phyloP scores from a whole-genome alignment of 37 sponge, comb jelly and placozoan genomes.

The Beroe ovata region DNA sequence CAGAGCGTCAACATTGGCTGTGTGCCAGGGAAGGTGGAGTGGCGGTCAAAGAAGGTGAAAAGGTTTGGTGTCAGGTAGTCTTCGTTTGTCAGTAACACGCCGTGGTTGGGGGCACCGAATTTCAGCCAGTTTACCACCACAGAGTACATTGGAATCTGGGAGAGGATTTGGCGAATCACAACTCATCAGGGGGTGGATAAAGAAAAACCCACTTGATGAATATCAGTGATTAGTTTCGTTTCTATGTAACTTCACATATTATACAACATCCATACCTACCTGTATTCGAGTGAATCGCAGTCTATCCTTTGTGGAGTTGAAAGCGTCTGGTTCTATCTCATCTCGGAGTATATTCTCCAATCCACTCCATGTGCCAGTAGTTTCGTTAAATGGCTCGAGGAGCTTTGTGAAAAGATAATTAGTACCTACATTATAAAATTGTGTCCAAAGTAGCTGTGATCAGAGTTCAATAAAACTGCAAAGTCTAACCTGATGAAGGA shows the following conservation, averaged over 20 bases:
- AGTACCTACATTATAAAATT: too few species aligned
- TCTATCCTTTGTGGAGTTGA: neutral
- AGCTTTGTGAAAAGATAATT: too few species aligned
- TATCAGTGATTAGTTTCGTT: too few species aligned
- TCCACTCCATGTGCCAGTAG: neutral
- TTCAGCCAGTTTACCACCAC: neutral
- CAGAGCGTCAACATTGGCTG: slow-evolving; percentile 6
- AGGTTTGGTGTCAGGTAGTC: neutral
- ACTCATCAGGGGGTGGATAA: too few species aligned
- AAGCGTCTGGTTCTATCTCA: neutral
- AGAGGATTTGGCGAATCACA: too few species aligned
- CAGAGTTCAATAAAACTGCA: too few species aligned
- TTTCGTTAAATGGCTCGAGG: neutral
- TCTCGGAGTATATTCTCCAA: neutral
- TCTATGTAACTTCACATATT: too few species aligned
- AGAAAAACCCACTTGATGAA: too few species aligned
- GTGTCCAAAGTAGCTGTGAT: too few species aligned
- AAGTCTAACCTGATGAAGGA: too few species aligned
- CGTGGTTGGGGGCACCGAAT: neutral
- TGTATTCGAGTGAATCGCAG: neutral
- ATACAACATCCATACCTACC: too few species aligned
- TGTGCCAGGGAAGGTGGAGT: neutral
- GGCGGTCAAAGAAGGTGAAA: slow-evolving; percentile 7
- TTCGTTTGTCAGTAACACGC: neutral
- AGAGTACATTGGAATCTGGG: neutral